Conservation (phyloP, 1,140 invertebrate genomes). For the Ruditapes philippinarum region DNA sequence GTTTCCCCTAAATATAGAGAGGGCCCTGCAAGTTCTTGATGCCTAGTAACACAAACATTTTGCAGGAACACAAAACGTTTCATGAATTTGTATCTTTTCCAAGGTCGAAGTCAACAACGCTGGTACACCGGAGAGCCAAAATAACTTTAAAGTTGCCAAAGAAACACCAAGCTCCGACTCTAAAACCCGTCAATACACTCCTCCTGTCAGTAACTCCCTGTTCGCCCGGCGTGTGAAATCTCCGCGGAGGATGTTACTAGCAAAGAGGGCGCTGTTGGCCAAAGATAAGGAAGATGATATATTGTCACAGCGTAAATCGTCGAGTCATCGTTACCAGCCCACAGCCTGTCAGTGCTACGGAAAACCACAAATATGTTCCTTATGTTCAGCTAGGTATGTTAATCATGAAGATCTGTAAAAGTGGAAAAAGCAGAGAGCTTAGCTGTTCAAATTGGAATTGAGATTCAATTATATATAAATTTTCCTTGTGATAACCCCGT, state of each 20-base stretch:
- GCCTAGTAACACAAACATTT: too few species aligned
- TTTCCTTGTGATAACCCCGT: too few species aligned
- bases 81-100: neutral
- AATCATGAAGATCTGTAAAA: too few species aligned
- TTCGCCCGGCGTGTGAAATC: constrained; percentile 75
- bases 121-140: neutral
- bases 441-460: too few species aligned
- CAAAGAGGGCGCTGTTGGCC: constrained; percentile 73
- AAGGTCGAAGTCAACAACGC: neutral
- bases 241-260: constrained; percentile 75
- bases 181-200: constrained; percentile 67
- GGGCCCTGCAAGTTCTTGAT: too few species aligned
- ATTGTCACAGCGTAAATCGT: neutral
- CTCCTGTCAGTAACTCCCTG: constrained; percentile 64
- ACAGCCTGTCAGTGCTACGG: constrained; percentile 81
- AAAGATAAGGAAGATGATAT: constrained; percentile 62
- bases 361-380: constrained; percentile 79
- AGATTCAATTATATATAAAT: too few species aligned
- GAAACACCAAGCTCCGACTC: neutral
- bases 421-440: too few species aligned
- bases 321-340: neutral
- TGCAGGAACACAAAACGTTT: too few species aligned
- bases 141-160: neutral
- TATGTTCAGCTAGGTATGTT: constrained; percentile 81
- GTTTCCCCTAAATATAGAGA: too few species aligned